Evolutionary conservation across 2,888 invertebrate species (phyloP), one percentile per base, ranked within the genome.

Genomic region (Syrphus vitripennis): DNA sequence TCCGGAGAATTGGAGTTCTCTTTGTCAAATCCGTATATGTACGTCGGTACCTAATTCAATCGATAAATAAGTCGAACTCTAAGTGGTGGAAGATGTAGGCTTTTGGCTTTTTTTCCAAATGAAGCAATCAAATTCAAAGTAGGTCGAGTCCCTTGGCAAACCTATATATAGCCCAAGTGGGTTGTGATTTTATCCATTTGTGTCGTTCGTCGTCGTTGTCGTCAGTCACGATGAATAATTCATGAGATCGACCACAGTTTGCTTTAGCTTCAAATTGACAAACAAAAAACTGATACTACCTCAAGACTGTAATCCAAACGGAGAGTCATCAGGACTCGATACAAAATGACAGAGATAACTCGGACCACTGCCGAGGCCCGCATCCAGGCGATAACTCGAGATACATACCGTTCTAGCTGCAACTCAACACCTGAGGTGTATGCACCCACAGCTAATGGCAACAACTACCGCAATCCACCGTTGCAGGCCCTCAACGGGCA

Each of bases 401-500:
- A 87, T 26, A 50, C 78, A 1, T 87, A 83, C 57, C 78, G 87
- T 9, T 70, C 87, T 1, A 87, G 87, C 63, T 87, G 87, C 45
- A 87, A 83, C 31, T 87, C 87, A 78, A 88, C 21, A 76, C 82
- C 79, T 24, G 81, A 79, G 24, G 82, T 72, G 50, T 88, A 88
- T 40, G 86, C 86, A 55, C 79, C 78, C 5, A 48, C 84, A 5
- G 34, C 59, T 24, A 86, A 86, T 24, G 82, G 86, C 69, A 86
- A 82, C 69, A 86, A 82, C 59, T 82, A 74, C 57, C 87, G 89
- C 3, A 90, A 91, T 80, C 90, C 91, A 70, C 87, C 89, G 75
- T 88, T 92, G 50, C 91, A 91, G 40, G 76, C 90, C 4, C 87
- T 92, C 24, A 88, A 90, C 29, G 91, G 92, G 71, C 91, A 91